Evolutionary conservation across 1,140 invertebrate species (phyloP), one percentile per base, ranked within the genome.

Genomic region (Acyrthosiphon pisum): DNA sequence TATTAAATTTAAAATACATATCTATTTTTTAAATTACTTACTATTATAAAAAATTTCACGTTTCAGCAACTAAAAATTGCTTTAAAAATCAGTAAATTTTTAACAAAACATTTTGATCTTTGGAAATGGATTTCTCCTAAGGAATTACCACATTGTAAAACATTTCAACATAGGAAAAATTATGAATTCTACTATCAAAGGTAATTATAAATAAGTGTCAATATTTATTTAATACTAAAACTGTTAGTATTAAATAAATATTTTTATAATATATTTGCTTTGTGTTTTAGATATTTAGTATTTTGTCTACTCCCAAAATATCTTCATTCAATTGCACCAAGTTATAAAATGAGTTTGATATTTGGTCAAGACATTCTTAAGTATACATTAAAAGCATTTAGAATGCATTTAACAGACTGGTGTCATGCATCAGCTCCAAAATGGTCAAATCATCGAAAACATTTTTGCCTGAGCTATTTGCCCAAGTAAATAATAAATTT

Each of bases 81-180:
- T 23, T 35, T 93, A 3, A 94, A 89, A 37, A 44, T 92, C 35
- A 60, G 44, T 37, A 93, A 93, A 76, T 94, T 86, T 88, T 41
- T 94, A 50, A 35, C 60, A 86, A 93, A 56, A 30, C 91, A 93
- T 50, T 93, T 86, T 41, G 91, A 93, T 53, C 4, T 44, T 26
- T 93, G 91, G 91, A 93, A 93, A 53, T 93, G 91, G 91, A 56
- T 37, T 86, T 18, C 81, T 30, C 91, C 91, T 53, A 93, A 50
- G 26, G 53, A 93, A 84, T 88, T 94, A 95, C 94, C 95, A 94
- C 91, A 20, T 90, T 81, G 90, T 84, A 68, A 92, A 93, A 88
- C 60, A 41, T 30, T 89, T 35, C 56, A 53, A 83, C 23, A 87
- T 4, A 81, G 53, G 48, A 84, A 81, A 84, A 53, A 26, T 37